Percentiles rank a stretch among this genome's conserved stretches.
Evolutionary conservation across 2,888 invertebrate species (phyloP).

Genomic region (Agrochola lychnidis): DNA sequence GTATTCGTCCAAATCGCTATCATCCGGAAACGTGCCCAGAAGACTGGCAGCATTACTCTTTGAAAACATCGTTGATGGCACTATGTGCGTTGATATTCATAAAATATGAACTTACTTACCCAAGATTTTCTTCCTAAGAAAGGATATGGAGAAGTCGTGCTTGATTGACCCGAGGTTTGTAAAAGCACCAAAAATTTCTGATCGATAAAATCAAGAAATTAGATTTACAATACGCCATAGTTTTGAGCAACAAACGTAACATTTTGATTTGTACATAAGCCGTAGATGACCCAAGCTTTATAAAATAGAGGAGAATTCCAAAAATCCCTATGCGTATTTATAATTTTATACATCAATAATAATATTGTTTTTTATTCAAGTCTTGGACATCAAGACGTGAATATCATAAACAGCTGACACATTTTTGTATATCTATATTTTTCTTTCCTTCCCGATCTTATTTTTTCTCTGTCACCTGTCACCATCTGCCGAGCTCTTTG

Average conservation of each 20-base stretch:
- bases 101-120: too few species aligned
- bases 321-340: not conserved
- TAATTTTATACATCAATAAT: not conserved
- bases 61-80: too few species aligned
- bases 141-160: not conserved
- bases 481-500: constrained; percentile 60
- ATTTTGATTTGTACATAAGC: not conserved
- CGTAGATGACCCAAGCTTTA: not conserved
- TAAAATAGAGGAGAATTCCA: not conserved
- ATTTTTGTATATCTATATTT: constrained; percentile 15
- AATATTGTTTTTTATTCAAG: not conserved
- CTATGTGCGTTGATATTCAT: too few species aligned
- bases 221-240: not conserved
- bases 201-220: not conserved
- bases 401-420: constrained; percentile 41
- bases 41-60: too few species aligned
- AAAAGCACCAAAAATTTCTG: too few species aligned
- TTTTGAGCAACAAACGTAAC: not conserved
- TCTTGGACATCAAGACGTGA: not conserved
- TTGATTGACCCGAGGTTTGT: not conserved
- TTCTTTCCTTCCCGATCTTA: constrained; percentile 23
- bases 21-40: too few species aligned
- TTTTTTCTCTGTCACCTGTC: constrained; percentile 72
- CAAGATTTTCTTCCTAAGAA: not conserved
- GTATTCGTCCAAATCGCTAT: too few species aligned